Base-by-base conservation (phyloP, 1,140 invertebrate species). In the Pseudomyrmex flavicornis region DNA sequence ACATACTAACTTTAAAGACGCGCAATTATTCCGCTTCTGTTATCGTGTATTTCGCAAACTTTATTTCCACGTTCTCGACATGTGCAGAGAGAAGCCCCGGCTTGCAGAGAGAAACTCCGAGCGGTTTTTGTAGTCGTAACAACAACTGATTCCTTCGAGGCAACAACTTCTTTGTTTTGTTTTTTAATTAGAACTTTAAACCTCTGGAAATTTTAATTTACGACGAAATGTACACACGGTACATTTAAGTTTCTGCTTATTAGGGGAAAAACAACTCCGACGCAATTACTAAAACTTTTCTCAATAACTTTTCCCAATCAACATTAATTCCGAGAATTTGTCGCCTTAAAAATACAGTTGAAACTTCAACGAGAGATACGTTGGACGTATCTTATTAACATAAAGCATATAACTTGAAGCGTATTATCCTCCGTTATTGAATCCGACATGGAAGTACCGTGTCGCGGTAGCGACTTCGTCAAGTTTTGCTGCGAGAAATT, bases 1-100 rank as follows among this genome's bases (percentile, higher is more conserved):
- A 66, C 52, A 70, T 50, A 58, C 56, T 79, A 77, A 84, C 63
- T 84, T 66, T 10, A 80, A 75, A 44, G 17, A 58, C 48, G 59
- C 35, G 70, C 79, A 82, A 82, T 82, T 75, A 72, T 50, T 70
- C 22, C 66, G 66, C 58, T 59, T 70, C 15, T 12, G 15, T 22
- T 15, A 35, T 59, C 44, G 76, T 59, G 56, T 35, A 59, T 79
- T 70, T 58, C 52, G 20, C 52, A 70, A 79, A 48, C 1, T 12
- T 79, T 59, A 59, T 59, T 79, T 70, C n/a, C 44, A 35, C 46
- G 12, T 22, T n/a, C 15, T 46, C 20, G 12, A 13, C 22, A 22
- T 35, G n/a, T n/a, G 15, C 12, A 3, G 7, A 35, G 35, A 35
- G 35, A 35, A 35, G 35, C 35, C 35, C 35, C n/a, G n/a, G n/a